phyloP scores from a whole-genome alignment of 2,113 vertebrate genomes.

The Poeciliopsis turrubarensis region DNA sequence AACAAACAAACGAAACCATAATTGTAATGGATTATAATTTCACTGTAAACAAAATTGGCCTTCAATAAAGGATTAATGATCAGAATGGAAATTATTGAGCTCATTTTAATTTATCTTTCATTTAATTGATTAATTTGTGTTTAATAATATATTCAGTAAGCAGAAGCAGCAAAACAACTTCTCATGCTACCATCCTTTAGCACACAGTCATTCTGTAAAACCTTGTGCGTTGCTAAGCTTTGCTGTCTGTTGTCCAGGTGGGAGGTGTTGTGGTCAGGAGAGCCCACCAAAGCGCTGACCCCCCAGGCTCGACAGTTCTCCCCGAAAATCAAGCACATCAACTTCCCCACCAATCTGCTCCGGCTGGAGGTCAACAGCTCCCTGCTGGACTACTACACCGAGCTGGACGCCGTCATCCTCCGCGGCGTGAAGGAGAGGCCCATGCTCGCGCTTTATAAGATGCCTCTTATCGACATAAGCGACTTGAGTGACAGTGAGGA shows the following conservation, averaged over 20 bases:
- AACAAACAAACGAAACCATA: no score
- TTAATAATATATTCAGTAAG: no score
- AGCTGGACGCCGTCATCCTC: conserved; percentile 94
- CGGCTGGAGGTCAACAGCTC: conserved; percentile 96
- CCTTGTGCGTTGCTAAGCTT: no score
- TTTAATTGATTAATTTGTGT: no score
- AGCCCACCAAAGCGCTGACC: conserved; percentile 86
- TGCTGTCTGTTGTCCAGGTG: conserved; percentile 81
- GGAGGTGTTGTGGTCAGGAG: conserved; percentile 95
- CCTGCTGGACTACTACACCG: conserved; percentile 95
- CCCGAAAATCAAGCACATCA: conserved; percentile 92
- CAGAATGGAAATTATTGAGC: no score
- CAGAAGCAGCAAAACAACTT: no score
- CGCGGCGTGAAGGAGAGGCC: conserved; percentile 91
- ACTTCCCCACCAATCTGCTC: conserved; percentile 94
- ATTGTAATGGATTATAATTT: no score
- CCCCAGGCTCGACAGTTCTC: conserved; percentile 95
- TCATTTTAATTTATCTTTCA: no score
- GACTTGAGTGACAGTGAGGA: conserved; percentile 93
- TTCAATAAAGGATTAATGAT: no score
- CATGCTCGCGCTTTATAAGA: conserved; percentile 87
- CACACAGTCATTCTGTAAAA: background rate
- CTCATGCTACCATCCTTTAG: background rate
- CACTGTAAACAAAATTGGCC: no score
- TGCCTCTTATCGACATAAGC: conserved; percentile 87